Base-by-base conservation (phyloP, 2,797 vertebrate genomes). In the Enteromius argenteus region DNA sequence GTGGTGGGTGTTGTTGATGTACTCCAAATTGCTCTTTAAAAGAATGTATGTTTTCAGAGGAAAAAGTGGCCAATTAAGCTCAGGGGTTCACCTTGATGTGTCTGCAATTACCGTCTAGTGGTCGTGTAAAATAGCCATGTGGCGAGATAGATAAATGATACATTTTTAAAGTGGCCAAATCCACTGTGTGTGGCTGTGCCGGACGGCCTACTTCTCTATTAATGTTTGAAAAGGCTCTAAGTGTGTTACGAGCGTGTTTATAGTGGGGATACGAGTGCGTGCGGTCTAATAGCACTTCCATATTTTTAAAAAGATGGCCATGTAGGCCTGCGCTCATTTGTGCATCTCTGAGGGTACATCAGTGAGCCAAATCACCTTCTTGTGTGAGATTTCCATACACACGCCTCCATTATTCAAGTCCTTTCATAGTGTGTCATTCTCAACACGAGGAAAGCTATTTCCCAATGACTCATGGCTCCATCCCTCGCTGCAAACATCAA, bases 11-110 rank as follows among this genome's bases (percentile, higher is more conserved):
- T 86, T 87, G 81, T 51, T 79, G 77, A 90, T 90, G 82, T 88
- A 87, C 84, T 88, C 84, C 72, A 90, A 90, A 92, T 90, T 92
- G 88, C 90, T 90, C 87, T 91, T 93, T 67, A 90, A 86, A 91
- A 88, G 89, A 87, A 62, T n/a, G 66, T 71, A 15, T 89, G 85
- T 87, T 91, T 76, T 86, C 75, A 90, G 85, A 89, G 81, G 88
- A 88, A 79, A 67, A 88, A 90, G 88, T 86, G 89, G 84, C 86
- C 90, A 91, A 84, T 91, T 90, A 89, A 75, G 72, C 84, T 58
- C 71, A 69, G 79, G 84, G 80, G 66, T 87, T 85, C 81, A 32
- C 88, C 49, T 71, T 88, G 89, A 92, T 88, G 84, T 81, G 80
- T 89, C 88, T 86, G 86, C 87, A 92, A 86, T 91, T 87, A 89